A percentile compares a stretch with the other conserved stretches of the same genome.
phyloP scores from a whole-genome alignment of 2,113 vertebrate species.

The Arvicanthis niloticus region DNA sequence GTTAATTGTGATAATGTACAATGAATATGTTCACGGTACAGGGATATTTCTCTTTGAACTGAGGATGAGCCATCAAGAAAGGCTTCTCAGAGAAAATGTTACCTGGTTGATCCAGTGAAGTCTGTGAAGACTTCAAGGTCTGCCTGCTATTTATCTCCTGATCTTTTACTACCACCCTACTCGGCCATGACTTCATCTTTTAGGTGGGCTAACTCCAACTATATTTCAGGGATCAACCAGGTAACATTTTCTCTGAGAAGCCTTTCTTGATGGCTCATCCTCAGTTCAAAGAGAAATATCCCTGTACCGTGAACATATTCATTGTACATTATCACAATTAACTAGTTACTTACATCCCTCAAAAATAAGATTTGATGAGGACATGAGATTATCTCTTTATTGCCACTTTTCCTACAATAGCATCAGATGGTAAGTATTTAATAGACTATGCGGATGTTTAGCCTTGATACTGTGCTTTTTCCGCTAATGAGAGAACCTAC shows the following conservation, averaged over 20 bases:
- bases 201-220: neutral
- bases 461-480: neutral
- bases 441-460: neutral
- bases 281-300: too few species aligned
- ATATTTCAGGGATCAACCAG: neutral
- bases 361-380: neutral
- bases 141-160: neutral
- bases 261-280: neutral
- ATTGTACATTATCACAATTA: neutral
- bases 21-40: neutral
- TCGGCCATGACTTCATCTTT: neutral
- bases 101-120: neutral
- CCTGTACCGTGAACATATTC: neutral
- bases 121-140: neutral
- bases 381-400: neutral
- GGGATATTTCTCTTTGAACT: neutral
- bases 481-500: neutral
- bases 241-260: constrained; percentile 17
- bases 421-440: neutral
- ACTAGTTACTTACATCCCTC: neutral
- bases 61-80: neutral
- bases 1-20: neutral
- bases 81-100: constrained; percentile 15
- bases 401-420: neutral
- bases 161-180: constrained; percentile 4